phyloP scores from a whole-genome alignment of 2,113 vertebrate species.

The Orthonyx spaldingii region DNA sequence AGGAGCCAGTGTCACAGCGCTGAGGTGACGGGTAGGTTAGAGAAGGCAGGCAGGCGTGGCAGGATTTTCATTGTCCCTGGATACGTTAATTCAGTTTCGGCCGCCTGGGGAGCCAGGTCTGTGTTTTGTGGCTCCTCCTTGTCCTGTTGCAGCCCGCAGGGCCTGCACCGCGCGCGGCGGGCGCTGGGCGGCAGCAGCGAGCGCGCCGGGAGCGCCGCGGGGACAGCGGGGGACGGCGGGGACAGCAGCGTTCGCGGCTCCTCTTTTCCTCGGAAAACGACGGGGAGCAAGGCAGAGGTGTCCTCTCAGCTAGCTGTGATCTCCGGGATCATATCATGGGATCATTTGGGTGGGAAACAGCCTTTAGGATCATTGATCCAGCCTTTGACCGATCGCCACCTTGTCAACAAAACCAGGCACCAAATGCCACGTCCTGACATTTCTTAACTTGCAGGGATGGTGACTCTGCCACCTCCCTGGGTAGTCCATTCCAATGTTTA shows the following conservation, averaged over 20 bases:
- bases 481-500: neutral
- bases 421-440: neutral
- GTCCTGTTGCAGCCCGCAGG: neutral
- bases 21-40: neutral
- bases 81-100: rapidly evolving
- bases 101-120: neutral
- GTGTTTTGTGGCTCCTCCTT: neutral
- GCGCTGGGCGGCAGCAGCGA: neutral
- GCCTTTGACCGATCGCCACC: neutral
- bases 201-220: neutral
- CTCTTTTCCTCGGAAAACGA: neutral
- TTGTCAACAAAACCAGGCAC: neutral
- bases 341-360: neutral
- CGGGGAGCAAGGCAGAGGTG: rapidly evolving
- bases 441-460: neutral
- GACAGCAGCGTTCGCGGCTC: too few species aligned
- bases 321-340: neutral
- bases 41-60: neutral
- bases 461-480: neutral
- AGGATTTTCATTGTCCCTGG: neutral
- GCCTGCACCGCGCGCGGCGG: neutral
- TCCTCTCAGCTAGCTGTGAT: neutral
- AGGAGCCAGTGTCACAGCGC: neutral
- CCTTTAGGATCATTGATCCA: neutral
- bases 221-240: too few species aligned